Conservation (phyloP, 2,888 invertebrate genomes). For the Phymatocera aterrima region DNA sequence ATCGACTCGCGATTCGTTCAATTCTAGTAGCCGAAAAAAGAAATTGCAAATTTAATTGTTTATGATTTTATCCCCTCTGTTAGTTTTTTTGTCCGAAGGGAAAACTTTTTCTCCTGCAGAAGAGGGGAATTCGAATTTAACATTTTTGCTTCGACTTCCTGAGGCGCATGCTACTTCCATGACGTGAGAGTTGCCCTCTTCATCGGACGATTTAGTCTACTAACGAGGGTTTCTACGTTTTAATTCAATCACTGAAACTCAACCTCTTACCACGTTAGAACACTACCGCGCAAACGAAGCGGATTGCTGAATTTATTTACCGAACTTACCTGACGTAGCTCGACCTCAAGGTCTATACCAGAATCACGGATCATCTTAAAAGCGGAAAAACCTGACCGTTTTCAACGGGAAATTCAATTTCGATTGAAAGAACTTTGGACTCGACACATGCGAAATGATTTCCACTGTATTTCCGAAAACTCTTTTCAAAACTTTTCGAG, state of each 20-base stretch:
- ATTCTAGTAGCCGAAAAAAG: too few species aligned
- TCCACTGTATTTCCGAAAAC: too few species aligned
- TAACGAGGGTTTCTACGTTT: conserved; percentile 31
- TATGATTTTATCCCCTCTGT: too few species aligned
- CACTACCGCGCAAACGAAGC: conserved; percentile 15
- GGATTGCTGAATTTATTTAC: conserved; percentile 37
- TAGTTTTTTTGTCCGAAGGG: too few species aligned
- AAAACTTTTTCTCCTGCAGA: too few species aligned
- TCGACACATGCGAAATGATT: too few species aligned
- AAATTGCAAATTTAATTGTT: too few species aligned
- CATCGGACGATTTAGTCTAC: conserved; percentile 20
- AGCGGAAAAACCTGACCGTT: conserved; percentile 33
- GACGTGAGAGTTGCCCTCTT: conserved; percentile 18
- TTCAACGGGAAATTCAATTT: too few species aligned
- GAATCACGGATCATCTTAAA: not conserved
- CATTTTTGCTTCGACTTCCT: not conserved
- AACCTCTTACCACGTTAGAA: conserved; percentile 17
- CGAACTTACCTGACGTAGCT: conserved; percentile 9
- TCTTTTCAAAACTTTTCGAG: too few species aligned
- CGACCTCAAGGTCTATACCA: not conserved
- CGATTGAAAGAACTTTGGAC: too few species aligned
- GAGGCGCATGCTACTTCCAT: not conserved
- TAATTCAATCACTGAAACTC: conserved; percentile 35
- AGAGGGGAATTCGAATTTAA: too few species aligned
- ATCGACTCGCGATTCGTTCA: too few species aligned